Base-by-base conservation (phyloP, 2,797 vertebrate genomes). In the Limnodromus scolopaceus region DNA sequence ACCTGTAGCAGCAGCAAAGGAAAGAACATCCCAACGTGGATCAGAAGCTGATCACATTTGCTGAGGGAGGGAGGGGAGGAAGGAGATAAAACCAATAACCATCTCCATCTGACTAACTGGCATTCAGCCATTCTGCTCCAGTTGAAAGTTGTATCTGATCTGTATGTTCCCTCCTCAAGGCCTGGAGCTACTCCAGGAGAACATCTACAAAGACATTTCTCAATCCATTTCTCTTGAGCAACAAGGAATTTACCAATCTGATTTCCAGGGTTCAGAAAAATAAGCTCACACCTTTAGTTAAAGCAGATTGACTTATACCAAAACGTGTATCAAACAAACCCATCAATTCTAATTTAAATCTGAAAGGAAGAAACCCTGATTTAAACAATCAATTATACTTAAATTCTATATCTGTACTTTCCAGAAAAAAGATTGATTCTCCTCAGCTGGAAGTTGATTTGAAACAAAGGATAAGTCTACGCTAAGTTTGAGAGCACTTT, bases 201-300 rank as follows among this genome's bases (percentile, higher is more conserved):
- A 80, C 71, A 71, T 76, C 75, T 85, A 36, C 25, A 58, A 28
- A 72, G 69, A 55, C 36, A 60, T 36, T 66, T 32, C 64, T 75
- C 45, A 30, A 64, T 61, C 39, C 49, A 43, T 65, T 46, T 54
- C 66, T 64, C 55, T 11, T 34, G 8, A 61, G 55, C 63, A 77
- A 78, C 6, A 70, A 86, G 28, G 48, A 96, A 74, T 13, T 60
- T 14, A 58, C 6, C 60, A 75, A 22, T 36, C 86, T 76, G 79
- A 46, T 60, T 96, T 88, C 58, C 36, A 55, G 41, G 60, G 7
- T 91, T 84, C 48, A 75, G 71, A 72, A 83, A 96, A 91, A 83
- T 27, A 69, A 18, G 12, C 27, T 90, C 10, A 34, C 41, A 84
- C 27, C 54, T 85, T 66, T 16, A 78, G 48, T 53, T 72, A 70